Percentiles rank a stretch among this genome's conserved stretches.
Evolutionary conservation across 2,113 vertebrate genomes (phyloP).

Genomic region (Catharus bicknelli): DNA sequence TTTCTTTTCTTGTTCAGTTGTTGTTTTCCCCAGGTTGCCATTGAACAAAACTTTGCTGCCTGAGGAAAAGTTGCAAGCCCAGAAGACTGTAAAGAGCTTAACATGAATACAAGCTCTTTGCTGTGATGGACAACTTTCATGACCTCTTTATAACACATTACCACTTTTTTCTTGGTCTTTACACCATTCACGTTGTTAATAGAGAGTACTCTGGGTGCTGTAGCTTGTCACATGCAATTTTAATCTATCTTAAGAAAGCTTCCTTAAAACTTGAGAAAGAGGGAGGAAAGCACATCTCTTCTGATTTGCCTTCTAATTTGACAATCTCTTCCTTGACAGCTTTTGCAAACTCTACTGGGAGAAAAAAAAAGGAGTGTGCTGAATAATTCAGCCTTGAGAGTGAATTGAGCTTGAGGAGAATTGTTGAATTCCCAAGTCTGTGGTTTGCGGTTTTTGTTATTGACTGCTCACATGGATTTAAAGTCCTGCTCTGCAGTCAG

Average conservation of each 20-base stretch:
- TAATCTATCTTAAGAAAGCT: background rate
- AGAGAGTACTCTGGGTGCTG: background rate
- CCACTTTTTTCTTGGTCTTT: background rate
- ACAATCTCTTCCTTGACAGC: background rate
- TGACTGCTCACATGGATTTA: conserved; percentile 18
- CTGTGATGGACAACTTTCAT: background rate
- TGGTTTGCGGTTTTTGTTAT: conserved; percentile 14
- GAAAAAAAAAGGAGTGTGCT: background rate
- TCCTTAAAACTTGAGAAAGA: background rate
- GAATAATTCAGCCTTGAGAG: conserved; percentile 15
- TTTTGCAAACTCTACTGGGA: background rate
- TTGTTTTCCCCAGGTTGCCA: background rate
- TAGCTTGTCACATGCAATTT: background rate
- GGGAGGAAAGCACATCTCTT: background rate
- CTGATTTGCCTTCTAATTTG: conserved; percentile 8
- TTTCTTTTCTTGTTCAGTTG: background rate
- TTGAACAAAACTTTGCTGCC: background rate
- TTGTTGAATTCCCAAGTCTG: background rate
- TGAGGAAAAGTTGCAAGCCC: background rate
- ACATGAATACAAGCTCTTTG: background rate
- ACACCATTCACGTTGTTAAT: background rate
- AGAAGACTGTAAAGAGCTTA: background rate
- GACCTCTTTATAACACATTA: background rate
- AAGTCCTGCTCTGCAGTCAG: background rate
- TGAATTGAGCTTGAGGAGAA: background rate